Base-by-base conservation (phyloP, 2,888 invertebrate species). In the Tuberolachnus salignus region DNA sequence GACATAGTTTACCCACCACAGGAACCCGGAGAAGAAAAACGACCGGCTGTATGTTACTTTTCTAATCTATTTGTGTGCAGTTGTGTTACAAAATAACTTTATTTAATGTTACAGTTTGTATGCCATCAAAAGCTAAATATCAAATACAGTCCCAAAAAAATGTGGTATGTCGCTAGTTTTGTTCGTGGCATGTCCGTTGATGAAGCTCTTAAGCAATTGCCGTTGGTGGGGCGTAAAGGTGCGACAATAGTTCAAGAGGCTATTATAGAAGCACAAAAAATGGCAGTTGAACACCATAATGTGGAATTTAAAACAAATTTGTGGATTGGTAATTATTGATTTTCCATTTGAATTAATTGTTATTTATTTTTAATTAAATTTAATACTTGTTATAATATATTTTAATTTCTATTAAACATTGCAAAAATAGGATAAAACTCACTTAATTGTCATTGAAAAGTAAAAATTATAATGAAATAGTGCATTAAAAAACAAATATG, bases 251-350 rank as follows among this genome's bases (percentile, higher is more conserved):
- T 91, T 0, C 90, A 90, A 84, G 91, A 96, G 86, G 89, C 92
- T 1, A 88, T 98, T 81, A 87, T 92, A 81, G 97, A 98, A 88
- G 98, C 97, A 6, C 94, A 94, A 85, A 90, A 93, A 83, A 85
- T 94, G 83, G 98, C 97, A 59, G 91, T 96, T 0, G 89, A 90
- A 82, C 87, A 92, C 57, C 96, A 98, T 84, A 94, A 97, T 88
- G 96, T 98, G 11, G 98, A 98, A 87, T 98, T 91, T 86, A 92
- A 90, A 84, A 96, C 94, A 84, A 97, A 98, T 87, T 88, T 98
- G 81, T 98, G 97, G 98, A 90, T 98, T 87, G 92, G 93, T 94
- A 86, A 87, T 14, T n/a, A 3, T 6, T 14, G 8, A 19, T 67
- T n/a, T 26, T n/a, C 16, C 6, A 6, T 49, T 34, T 6, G 3